Evolutionary conservation across 2,113 vertebrate genomes (phyloP), one percentile per base, ranked within the genome.

Genomic region (Benitochromis conjunctus): DNA sequence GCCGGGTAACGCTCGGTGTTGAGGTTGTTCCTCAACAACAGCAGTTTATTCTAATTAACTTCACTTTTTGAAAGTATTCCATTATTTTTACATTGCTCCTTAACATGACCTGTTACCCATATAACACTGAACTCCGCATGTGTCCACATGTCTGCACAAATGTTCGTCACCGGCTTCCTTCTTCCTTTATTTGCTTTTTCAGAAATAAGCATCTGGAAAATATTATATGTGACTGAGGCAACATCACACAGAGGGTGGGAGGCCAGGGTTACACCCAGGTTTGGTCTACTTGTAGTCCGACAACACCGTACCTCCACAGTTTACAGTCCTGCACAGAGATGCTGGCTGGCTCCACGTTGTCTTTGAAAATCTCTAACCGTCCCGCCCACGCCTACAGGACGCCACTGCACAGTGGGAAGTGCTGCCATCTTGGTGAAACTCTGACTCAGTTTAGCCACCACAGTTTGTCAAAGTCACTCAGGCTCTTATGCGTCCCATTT

Each of bases 231-330:
- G 64, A 43, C n/a, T 69, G 3, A 43, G 64, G 36, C 5, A 9
- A 38, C 36, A 66, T 66, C 62, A 43, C 64, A 43, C 1, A 24
- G 12, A 69, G 24, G 36, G n/a, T 43, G n/a, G 31, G 36, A 24
- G n/a, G 36, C 36, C 62, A 0, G 7, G 0, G n/a, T 43, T 24
- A 4, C 36, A 14, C 62, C 62, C 12, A 13, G 36, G n/a, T 1
- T 69, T 0, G 7, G 2, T 9, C 34, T 64, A 38, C 31, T 64
- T 64, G 55, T 24, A 64, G 60, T 64, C 58, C 58, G 19, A n/a
- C 58, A 62, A n/a, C n/a, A n/a, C n/a, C n/a, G n/a, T n/a, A 9
- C 38, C 18, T 62, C 5, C 9, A 0, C 16, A 1, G 29, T 62
- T 62, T 62, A 62, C 58, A 38, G 60, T 64, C 34, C 60, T 64